Conservation (phyloP, 2,888 invertebrate species). For the Noctuana brunneofusca region DNA sequence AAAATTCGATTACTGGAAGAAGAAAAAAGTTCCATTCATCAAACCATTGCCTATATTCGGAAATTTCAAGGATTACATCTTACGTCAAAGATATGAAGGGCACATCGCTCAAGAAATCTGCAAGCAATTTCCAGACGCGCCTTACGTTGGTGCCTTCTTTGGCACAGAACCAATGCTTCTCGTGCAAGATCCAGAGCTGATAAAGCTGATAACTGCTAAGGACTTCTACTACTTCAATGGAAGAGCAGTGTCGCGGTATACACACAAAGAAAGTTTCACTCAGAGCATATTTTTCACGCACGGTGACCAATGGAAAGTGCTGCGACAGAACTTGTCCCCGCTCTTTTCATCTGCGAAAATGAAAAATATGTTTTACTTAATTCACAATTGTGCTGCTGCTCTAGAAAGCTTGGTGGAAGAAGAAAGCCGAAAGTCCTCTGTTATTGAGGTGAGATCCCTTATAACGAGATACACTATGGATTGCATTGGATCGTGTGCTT, state of each 20-base stretch:
- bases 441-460: slow-evolving; percentile 47
- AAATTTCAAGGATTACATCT: slow-evolving; percentile 52
- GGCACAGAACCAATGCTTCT: slow-evolving; percentile 62
- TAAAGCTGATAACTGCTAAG: slow-evolving; percentile 58
- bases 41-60: slow-evolving; percentile 55
- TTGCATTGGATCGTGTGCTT: slow-evolving; percentile 55
- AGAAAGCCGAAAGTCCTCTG: slow-evolving; percentile 36
- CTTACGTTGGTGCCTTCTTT: slow-evolving; percentile 56
- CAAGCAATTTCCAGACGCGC: slow-evolving; percentile 49
- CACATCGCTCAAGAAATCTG: slow-evolving; percentile 50
- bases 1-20: slow-evolving; percentile 50
- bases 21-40: slow-evolving; percentile 48
- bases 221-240: slow-evolving; percentile 65
- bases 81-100: slow-evolving; percentile 48
- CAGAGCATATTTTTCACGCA: slow-evolving; percentile 51
- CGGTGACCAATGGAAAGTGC: slow-evolving; percentile 60
- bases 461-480: slow-evolving; percentile 59
- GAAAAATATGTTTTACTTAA: slow-evolving; percentile 64
- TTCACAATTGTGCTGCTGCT: slow-evolving; percentile 49
- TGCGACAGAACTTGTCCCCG: slow-evolving; percentile 59
- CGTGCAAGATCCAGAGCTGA: slow-evolving; percentile 57
- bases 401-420: slow-evolving; percentile 52
- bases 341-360: slow-evolving; percentile 63
- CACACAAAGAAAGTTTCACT: slow-evolving; percentile 48
- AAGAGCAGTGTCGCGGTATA: slow-evolving; percentile 54